A percentile compares a stretch with the other conserved stretches of the same genome.
Conservation (phyloP, 2,113 vertebrate species). For the Eubucco bourcierii region DNA sequence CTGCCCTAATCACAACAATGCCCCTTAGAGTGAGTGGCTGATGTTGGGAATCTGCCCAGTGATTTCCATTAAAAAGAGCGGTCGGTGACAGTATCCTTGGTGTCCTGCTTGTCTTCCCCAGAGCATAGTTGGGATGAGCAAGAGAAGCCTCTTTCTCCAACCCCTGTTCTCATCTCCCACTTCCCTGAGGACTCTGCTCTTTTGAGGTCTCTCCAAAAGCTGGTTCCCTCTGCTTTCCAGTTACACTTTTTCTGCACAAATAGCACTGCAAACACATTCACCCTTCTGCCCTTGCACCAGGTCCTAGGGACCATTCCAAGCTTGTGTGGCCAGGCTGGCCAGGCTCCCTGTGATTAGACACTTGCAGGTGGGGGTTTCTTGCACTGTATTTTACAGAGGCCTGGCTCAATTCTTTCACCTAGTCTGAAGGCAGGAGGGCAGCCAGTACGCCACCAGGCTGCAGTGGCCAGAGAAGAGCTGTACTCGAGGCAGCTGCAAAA, state of each 20-base stretch:
- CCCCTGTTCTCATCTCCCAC: neutral
- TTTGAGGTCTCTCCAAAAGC: neutral
- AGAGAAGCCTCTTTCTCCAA: neutral
- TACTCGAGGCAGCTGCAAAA: neutral
- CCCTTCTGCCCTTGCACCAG: neutral
- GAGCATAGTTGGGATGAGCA: neutral
- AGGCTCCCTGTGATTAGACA: neutral
- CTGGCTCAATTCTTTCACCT: neutral
- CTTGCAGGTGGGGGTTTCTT: neutral
- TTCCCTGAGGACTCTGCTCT: neutral
- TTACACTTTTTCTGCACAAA: neutral
- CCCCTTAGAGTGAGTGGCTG: neutral
- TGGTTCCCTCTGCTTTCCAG: neutral
- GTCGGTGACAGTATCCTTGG: neutral
- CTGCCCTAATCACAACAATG: constrained; percentile 18
- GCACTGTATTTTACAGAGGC: neutral
- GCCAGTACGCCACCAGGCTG: neutral
- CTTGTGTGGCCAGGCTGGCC: neutral
- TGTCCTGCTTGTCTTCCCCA: neutral
- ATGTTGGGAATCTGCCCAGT: neutral
- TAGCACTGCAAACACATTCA: neutral
- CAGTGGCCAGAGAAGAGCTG: neutral
- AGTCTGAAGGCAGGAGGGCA: neutral
- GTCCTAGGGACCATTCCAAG: fast-evolving
- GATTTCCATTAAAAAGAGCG: constrained; percentile 14